These are phyloP conservation scores for Hippasteria phrygiana DNA, from an alignment of 53 echinoderm and acorn worm genomes.

Conservation along the genomic window DNA sequence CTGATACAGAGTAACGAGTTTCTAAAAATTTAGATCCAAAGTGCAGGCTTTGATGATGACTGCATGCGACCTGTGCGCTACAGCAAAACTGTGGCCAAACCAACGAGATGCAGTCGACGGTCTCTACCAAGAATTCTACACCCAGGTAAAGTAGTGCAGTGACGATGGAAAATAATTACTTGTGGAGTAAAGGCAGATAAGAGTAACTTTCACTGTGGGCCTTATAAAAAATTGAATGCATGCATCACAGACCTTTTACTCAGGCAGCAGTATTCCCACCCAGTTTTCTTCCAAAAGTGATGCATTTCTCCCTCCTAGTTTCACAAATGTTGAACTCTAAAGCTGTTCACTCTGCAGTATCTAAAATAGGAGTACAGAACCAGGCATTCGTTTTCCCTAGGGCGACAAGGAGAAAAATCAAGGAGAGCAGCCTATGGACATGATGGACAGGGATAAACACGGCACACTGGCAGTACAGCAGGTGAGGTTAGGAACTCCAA, in stretches of 20 bases:
- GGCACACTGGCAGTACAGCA: conserved; percentile 81
- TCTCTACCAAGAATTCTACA: conserved; percentile 92
- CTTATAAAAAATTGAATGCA: no score
- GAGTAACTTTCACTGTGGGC: no score
- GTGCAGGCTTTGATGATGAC: conserved; percentile 91
- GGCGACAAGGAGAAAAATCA: conserved; percentile 87
- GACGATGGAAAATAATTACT: no score
- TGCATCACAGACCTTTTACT: no score
- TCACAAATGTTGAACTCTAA: no score
- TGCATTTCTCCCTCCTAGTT: no score
- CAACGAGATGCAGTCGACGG: conserved; percentile 79
- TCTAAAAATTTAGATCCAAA: conserved; percentile 76
- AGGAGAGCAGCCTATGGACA: conserved; percentile 78
- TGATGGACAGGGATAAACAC: conserved; percentile 90
- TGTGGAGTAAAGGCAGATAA: no score
- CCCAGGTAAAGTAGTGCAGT: conserved; percentile 76
- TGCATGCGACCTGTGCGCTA: conserved; percentile 90
- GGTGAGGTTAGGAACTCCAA: conserved; percentile 58
- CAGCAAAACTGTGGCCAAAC: conserved; percentile 80
- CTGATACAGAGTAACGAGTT: no score
- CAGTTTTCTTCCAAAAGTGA: no score
- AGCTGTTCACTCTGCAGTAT: background rate
- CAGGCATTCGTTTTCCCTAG: conserved; percentile 13
- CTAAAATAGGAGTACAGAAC: background rate
- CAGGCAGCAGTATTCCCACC: no score